Evolutionary conservation across 2,888 invertebrate species (phyloP), one percentile per base, ranked within the genome.

Genomic region (Hydraecia micacea): DNA sequence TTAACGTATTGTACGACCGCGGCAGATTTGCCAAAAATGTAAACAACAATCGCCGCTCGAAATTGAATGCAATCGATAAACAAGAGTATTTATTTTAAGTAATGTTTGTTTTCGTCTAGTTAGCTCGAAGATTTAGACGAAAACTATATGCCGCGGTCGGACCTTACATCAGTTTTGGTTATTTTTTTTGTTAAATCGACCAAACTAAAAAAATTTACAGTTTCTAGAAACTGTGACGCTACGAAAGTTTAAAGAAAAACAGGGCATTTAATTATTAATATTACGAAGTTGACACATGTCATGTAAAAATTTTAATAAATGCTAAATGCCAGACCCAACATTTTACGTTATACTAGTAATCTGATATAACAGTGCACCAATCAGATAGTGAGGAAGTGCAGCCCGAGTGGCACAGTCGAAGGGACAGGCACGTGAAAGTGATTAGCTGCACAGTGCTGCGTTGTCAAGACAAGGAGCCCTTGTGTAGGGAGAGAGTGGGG

Each of bases 351-450:
- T 87, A 78, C 73, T 85, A 88, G 88, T 89, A 91, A 89, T 73
- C 73, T 70, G 87, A 85, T 82, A 81, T 32, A 49, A 46, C 60
- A 73, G 75, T 78, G 82, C 81, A 81, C 80, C 88, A 90, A 84
- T 88, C 88, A 87, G 88, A 88, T 88, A 89, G 90, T 91, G 92
- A 95, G 95, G 95, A 95, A 95, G 95, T 94, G 93, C 95, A 93
- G 93, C 86, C 91, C 78, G 88, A 89, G 83, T 88, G 91, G 88
- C 88, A 87, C 87, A 80, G 87, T 84, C 88, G 84, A 78, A 91
- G 90, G 87, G 95, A 94, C 95, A 94, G 92, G 92, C 96, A 96
- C 95, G 96, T 96, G 96, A 96, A 96, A 95, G 95, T 95, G 94
- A 96, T 96, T 96, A 96, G 92, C 89, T 80, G 91, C 90, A 96